Conservation (phyloP, 2,797 vertebrate species). For the Acrocephalus scirpaceus region DNA sequence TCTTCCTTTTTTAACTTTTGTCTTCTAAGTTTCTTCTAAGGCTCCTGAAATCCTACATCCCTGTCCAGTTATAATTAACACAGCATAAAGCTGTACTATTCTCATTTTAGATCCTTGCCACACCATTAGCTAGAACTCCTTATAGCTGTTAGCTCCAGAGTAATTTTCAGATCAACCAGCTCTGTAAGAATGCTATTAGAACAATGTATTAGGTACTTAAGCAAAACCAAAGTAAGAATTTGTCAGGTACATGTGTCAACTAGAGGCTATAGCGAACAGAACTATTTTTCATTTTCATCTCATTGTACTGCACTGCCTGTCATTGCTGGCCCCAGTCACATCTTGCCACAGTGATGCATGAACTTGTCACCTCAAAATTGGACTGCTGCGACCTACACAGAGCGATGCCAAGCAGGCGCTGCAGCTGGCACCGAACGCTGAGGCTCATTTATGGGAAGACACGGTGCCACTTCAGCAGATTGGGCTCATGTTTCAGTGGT, state of each 20-base stretch:
- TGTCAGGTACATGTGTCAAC: background rate
- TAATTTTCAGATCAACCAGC: background rate
- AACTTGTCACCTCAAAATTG: background rate
- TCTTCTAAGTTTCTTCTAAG: background rate
- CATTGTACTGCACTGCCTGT: background rate
- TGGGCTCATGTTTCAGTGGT: background rate
- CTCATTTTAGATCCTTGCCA: background rate
- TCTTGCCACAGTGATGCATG: background rate
- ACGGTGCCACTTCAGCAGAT: background rate
- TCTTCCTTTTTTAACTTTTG: background rate
- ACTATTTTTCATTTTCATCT: background rate
- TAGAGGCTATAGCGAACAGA: background rate
- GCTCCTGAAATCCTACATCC: background rate
- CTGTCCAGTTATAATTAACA: background rate
- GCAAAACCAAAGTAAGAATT: background rate
- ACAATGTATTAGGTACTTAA: background rate
- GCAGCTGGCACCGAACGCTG: background rate
- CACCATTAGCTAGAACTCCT: background rate
- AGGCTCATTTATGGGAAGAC: background rate
- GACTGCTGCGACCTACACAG: background rate
- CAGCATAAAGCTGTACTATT: background rate
- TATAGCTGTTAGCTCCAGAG: background rate
- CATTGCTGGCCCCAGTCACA: background rate
- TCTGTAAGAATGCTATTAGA: background rate
- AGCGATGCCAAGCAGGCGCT: fast-evolving